Base-by-base conservation (phyloP, 2,113 vertebrate species). In the Campylorhamphus procurvoides region DNA sequence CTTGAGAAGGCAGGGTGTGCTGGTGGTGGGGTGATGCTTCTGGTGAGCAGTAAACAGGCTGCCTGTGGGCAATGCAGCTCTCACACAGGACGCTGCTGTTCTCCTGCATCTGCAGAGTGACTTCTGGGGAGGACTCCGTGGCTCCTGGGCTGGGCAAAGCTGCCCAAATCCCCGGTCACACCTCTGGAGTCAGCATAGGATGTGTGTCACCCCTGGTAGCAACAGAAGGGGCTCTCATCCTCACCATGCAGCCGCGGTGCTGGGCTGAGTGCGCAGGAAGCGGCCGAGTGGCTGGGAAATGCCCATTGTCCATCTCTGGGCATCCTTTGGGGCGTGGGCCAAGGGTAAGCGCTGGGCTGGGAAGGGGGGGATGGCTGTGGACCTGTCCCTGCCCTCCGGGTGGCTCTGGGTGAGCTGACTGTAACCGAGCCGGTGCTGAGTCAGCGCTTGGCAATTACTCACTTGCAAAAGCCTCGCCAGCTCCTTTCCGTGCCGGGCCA, bases 151-250 rank as follows among this genome's bases (percentile, higher is more conserved):
- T 46, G 44, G 23, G 35, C 19, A 20, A 15, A 72, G 53, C 39
- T 14, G 44, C 44, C 42, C 22, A 18, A 18, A 13, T 39, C 72
- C 18, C 52, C 60, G n/a, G 31, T 29, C 18, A 16, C 35, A 4
- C 47, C 72, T 55, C 33, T 84, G 31, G 17, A 49, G 39, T n/a
- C 42, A 46, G 37, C 0, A 0, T 6, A 49, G 44, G 63, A 56
- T 49, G 33, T 0, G 0, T 1, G 0, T 3, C 28, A 18, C 14
- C 22, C 3, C 12, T 31, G 25, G 10, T 14, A 14, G 46, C 40
- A 86, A 3, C 31, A 12, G 14, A 47, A 53, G 19, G 37, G 16
- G 27, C 40, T 58, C 27, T 33, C 1, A 1, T 23, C 59, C 42
- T 58, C 8, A 0, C 8, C 2, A 33, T 23, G 62, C 14, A 10